Conservation (phyloP, 2,888 invertebrate genomes). For the Oscheius onirici region DNA sequence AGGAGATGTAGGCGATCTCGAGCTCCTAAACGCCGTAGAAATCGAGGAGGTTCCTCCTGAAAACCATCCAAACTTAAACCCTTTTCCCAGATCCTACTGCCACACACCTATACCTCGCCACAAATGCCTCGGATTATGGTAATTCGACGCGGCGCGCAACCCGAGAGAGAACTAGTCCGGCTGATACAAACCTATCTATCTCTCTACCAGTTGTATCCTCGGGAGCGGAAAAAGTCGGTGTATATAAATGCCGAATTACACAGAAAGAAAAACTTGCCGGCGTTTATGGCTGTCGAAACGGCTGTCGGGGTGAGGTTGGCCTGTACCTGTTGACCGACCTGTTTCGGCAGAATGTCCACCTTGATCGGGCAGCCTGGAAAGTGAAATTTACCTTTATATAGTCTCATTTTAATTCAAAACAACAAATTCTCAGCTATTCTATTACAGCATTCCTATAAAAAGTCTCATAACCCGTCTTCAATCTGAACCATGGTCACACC, state of each 20-base stretch:
- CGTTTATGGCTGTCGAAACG: constrained; percentile 53
- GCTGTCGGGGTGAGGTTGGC: constrained; percentile 60
- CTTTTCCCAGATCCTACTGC: neutral
- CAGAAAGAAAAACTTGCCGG: constrained; percentile 38
- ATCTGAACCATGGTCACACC: constrained; percentile 10
- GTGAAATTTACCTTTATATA: neutral
- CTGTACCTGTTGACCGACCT: constrained; percentile 67
- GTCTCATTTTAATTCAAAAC: too few relatives aligned
- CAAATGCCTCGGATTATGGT: constrained; percentile 24
- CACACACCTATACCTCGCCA: neutral
- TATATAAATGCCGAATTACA: neutral
- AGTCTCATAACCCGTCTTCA: neutral
- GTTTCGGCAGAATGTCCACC: constrained; percentile 70
- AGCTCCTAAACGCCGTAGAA: constrained; percentile 40
- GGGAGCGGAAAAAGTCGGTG: neutral
- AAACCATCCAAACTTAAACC: neutral
- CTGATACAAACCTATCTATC: constrained; percentile 3
- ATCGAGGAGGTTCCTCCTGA: constrained; percentile 46
- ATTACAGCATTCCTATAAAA: neutral
- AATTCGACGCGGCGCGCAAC: constrained; percentile 26
- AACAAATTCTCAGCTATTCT: too few relatives aligned
- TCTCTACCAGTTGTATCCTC: constrained; percentile 4
- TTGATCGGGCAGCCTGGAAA: constrained; percentile 69
- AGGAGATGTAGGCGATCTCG: constrained; percentile 52
- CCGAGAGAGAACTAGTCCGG: constrained; percentile 24